Evolutionary conservation across 2,888 invertebrate genomes (phyloP), one percentile per base, ranked within the genome.

Genomic region (Axea sp.): DNA sequence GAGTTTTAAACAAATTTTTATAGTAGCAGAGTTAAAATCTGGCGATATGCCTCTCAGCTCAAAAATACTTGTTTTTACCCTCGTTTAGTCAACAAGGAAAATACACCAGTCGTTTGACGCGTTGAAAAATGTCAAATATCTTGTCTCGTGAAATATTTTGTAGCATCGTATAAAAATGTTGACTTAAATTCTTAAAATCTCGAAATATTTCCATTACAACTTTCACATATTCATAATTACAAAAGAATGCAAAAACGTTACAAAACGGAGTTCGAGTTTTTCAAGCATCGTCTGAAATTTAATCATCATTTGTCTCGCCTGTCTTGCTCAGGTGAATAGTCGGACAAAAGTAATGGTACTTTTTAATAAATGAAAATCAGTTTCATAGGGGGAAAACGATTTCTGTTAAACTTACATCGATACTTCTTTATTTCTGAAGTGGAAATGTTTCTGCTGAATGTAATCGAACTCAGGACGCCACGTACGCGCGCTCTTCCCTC

Each of bases 391-490:
- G 4, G 6, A 17, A 53, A 55, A 53, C 62, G 47, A 31, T 72
- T 72, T 59, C 64, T 53, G 57, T 65, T 65, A 59, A 72, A 72
- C 41, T 72, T 72, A 72, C 65, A 72, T 53, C 45, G 51, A 51
- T 72, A 64, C 64, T 64, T 59, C 64, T 71, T 71, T 64, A 71
- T 59, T 57, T 49, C 49, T 49, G 26, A 73, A 62, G 68, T 68
- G 64, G 68, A 68, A 73, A 55, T 67, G 60, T 68, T 57, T 57
- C 64, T 64, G 39, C 51, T 45, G 51, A 68, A 64, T 57, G 73
- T 69, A 74, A 74, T 64, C 62, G 73, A 59, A 74, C 68, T 64
- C 59, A 22, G 51, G 59, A 49, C 57, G 47, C 73, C 74, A 74
- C 64, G 74, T 68, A 69, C 64, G 64, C 64, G 64, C 68, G 57